These are phyloP conservation scores for Apis dorsata DNA, from an alignment of 1,140 invertebrate genomes.

Conservation along the genomic window DNA sequence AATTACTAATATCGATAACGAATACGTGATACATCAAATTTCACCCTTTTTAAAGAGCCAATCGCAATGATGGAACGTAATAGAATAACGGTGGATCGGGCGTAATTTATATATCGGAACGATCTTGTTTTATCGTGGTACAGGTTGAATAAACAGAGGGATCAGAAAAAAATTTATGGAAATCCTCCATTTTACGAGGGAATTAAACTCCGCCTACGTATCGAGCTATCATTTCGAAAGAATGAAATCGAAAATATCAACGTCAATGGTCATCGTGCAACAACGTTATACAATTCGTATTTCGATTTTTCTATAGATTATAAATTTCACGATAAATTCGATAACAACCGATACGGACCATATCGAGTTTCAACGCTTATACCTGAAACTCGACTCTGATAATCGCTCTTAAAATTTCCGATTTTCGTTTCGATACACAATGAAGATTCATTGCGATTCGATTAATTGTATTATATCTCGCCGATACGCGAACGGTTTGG, in stretches of 20 bases:
- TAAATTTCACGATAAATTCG: not conserved
- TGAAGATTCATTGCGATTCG: not conserved
- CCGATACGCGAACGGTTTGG: too few relatives aligned
- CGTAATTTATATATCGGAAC: not conserved
- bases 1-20: not conserved
- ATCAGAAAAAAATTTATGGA: not conserved
- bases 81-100: not conserved
- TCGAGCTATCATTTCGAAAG: not conserved
- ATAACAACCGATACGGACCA: not conserved
- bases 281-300: too few relatives aligned
- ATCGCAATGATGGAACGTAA: too few relatives aligned
- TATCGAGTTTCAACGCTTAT: not conserved
- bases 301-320: not conserved
- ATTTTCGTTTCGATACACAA: not conserved
- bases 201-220: not conserved
- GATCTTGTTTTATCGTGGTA: not conserved
- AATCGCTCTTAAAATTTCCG: not conserved
- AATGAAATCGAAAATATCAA: not conserved
- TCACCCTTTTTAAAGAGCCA: not conserved
- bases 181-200: not conserved
- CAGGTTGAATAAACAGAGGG: not conserved
- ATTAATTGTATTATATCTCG: conserved; percentile 5
- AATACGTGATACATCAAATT: too few relatives aligned
- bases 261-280: not conserved
- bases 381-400: not conserved